phyloP scores from a whole-genome alignment of 1,140 invertebrate genomes.

The Triops cancriformis region DNA sequence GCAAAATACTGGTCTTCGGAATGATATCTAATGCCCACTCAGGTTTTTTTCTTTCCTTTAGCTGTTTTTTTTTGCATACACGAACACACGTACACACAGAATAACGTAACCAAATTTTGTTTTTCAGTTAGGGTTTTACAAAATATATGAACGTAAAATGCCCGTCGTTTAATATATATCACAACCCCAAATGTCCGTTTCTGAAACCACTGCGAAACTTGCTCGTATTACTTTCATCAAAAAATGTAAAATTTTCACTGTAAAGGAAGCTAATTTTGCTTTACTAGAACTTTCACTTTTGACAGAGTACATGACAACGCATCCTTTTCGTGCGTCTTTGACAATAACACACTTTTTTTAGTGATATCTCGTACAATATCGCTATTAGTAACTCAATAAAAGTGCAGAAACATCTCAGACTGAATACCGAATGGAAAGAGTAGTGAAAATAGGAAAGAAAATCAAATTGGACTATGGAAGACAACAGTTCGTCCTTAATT shows the following conservation, averaged over 20 bases:
- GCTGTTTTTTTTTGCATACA: no score
- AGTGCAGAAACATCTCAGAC: background rate
- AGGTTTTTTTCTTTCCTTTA: background rate
- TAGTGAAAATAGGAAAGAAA: background rate
- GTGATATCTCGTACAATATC: background rate
- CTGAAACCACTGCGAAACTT: no score
- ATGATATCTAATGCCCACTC: background rate
- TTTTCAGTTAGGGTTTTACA: background rate
- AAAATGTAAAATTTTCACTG: no score
- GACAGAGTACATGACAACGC: no score
- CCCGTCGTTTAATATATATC: background rate
- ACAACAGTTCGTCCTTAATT: background rate
- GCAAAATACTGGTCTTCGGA: constrained; percentile 1
- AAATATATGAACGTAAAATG: background rate
- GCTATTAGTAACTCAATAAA: background rate
- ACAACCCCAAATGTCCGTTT: background rate
- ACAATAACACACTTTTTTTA: background rate
- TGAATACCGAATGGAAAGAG: background rate
- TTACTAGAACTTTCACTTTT: no score
- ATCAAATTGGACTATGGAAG: background rate
- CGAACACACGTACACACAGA: no score
- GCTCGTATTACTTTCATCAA: no score
- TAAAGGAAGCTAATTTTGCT: no score
- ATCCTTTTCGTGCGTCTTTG: background rate
- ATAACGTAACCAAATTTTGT: no score